Base-by-base conservation (phyloP, 2,888 invertebrate genomes). In the Pseudococcus viburni region DNA sequence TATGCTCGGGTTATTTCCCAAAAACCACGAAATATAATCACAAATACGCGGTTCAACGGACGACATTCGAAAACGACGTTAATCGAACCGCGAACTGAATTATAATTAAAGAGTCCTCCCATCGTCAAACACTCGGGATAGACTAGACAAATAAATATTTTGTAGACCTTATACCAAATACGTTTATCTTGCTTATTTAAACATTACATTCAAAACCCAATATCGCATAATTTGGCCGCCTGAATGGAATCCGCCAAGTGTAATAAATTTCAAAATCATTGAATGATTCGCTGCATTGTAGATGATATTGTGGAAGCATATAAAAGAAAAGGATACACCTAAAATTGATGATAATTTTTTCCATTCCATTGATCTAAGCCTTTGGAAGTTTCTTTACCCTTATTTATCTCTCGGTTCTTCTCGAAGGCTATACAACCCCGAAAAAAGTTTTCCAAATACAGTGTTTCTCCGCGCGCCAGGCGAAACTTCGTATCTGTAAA, bases 301-400 rank as follows among this genome's bases (percentile, higher is more conserved):
- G 80, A 80, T 9, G 42, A 39, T 80, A 80, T 42, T 73, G 7
- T 33, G 5, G 12, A 73, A 42, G n/a, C 42, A 80, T 42, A 42
- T 80, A 80, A 46, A 80, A 80, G 39, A 77, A 80, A 46, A 80
- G 80, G 80, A 80, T 80, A 33, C 26, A 73, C 77, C 73, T 64
- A 86, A 86, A 86, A 86, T 86, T 86, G 86, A 86, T 86, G 48
- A 86, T 86, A 86, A 86, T 86, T 86, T 86, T 86, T 86, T 85
- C 86, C 86, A 68, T 73, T 86, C 86, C 86, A 86, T 86, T 86
- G 77, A 46, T 86, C 86, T 86, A 86, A 86, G 68, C 51, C 68
- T 86, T 26, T 73, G 48, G 68, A 86, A 86, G 68, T 86, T 86
- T 39, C 68, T 33, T 73, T 42, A 86, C 73, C 42, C 68, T 26